Conservation (phyloP, 2,113 vertebrate genomes). For the Desmodus rotundus region DNA sequence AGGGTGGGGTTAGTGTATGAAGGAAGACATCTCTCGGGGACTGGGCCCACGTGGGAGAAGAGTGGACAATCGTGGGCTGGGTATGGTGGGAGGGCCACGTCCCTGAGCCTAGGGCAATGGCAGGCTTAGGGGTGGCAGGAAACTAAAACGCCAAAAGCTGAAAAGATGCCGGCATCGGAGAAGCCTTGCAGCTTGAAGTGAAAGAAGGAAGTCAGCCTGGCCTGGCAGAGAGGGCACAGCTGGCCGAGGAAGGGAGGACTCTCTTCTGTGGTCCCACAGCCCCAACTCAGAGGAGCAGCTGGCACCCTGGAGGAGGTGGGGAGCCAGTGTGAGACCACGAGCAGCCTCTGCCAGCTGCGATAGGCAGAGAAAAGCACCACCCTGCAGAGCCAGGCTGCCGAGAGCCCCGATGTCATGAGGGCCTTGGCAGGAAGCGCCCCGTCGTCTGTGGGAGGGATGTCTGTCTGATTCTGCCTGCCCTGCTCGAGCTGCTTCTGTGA, state of each 20-base stretch:
- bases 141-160: neutral
- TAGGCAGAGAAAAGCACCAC: neutral
- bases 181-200: neutral
- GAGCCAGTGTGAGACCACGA: neutral
- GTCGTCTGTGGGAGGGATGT: neutral
- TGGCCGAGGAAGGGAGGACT: neutral
- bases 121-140: no score
- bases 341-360: neutral
- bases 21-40: neutral
- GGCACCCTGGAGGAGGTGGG: neutral
- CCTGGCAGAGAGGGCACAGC: neutral
- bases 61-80: neutral
- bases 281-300: neutral
- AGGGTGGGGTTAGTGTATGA: neutral
- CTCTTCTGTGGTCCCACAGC: neutral
- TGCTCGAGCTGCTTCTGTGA: slow-evolving; percentile 43
- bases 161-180: neutral
- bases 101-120: neutral
- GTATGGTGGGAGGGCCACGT: neutral
- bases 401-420: neutral
- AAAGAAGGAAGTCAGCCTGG: neutral
- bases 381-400: neutral
- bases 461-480: slow-evolving; percentile 20
- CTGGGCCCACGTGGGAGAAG: neutral
- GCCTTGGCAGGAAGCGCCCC: neutral